Evolutionary conservation across 2,113 vertebrate species (phyloP), one percentile per base, ranked within the genome.

Genomic region (Perca schrenkii): DNA sequence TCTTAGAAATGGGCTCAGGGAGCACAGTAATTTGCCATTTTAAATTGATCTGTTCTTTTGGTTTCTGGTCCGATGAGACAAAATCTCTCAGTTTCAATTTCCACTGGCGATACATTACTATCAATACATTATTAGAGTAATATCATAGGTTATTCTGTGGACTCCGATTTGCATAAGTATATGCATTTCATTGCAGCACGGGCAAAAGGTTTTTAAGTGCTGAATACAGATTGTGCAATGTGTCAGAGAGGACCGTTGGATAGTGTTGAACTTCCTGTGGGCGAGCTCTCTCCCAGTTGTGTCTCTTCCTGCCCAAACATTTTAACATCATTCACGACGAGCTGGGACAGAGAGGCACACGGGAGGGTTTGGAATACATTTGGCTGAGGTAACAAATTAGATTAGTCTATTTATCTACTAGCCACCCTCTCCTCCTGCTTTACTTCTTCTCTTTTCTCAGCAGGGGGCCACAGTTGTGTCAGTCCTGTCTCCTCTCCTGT

Each of bases 341-440:
- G 66, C 43, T 47, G 71, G 74, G 78, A 86, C 83, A 34, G 79
- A 66, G 77, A 56, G 65, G 47, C 87, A 69, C 69, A 14, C 63
- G 77, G 84, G 65, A 69, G 77, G 71, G 36, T 76, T 83, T 77
- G 72, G 90, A 91, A 88, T 89, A 88, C 79, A 88, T 92, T 94
- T 85, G 75, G 88, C 86, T 36, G 70, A 83, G 88, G 88, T 77
- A 84, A 85, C 87, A 89, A 89, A 91, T 90, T 74, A 82, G 85
- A 93, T 91, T 83, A 89, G 88, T 83, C 89, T 90, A 91, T 93
- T 92, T 88, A 89, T 89, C 91, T 77, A 82, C 73, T 69, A 77
- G 66, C 78, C 63, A 71, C 57, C 79, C 79, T 73, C 74, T 86
- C 77, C 76, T 70, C 71, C 77, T 82, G 80, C 88, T 74, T 78